Conservation (phyloP, 2,888 invertebrate species). For the Campoplex nolae region DNA sequence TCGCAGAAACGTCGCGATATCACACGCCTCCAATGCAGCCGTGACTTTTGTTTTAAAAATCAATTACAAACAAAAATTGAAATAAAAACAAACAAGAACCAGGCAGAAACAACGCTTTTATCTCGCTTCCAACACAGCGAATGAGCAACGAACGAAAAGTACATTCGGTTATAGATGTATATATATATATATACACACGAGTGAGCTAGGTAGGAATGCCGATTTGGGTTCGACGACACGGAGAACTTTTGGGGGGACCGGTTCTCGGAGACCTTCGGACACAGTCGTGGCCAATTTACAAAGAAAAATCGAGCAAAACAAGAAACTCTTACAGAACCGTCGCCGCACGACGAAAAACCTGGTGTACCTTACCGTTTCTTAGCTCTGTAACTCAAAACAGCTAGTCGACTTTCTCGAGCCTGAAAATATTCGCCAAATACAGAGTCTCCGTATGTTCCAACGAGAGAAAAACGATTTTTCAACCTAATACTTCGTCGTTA, state of each 20-base stretch:
- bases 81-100: background rate
- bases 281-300: conserved; percentile 65
- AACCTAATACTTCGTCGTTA: background rate
- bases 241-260: conserved; percentile 79
- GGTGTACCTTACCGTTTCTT: conserved; percentile 51
- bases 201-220: conserved; percentile 80
- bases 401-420: background rate
- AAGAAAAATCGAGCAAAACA: conserved; percentile 66
- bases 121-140: background rate
- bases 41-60: background rate
- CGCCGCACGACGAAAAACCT: conserved; percentile 29
- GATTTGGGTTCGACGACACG: conserved; percentile 83
- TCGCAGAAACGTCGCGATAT: background rate
- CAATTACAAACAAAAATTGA: background rate
- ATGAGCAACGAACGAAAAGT: conserved; percentile 11
- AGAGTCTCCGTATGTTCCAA: background rate
- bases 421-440: background rate
- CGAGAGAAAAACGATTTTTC: background rate
- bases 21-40: background rate
- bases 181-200: background rate
- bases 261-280: conserved; percentile 82
- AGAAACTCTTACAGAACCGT: conserved; percentile 9
- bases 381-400: background rate
- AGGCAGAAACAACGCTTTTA: background rate
- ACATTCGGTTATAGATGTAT: background rate